Conservation (phyloP, 2,797 vertebrate species). For the Fringilla coelebs region DNA sequence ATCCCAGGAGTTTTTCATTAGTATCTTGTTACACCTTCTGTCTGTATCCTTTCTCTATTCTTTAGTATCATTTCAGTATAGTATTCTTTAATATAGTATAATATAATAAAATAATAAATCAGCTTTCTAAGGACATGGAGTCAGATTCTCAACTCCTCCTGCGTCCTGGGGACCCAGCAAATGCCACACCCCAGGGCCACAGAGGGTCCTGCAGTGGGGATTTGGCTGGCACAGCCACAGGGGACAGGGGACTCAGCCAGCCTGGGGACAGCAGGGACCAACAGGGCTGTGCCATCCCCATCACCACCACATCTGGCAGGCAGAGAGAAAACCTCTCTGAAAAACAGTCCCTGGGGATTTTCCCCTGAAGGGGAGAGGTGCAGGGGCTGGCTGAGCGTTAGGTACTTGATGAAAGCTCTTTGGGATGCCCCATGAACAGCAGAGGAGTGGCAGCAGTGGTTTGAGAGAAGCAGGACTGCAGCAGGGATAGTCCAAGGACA, state of each 20-base stretch:
- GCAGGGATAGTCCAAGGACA: not conserved
- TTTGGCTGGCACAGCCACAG: not conserved
- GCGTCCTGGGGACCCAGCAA: too few relatives aligned
- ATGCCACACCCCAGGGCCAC: rapidly evolving
- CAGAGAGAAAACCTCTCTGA: not conserved
- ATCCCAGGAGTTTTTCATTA: too few relatives aligned
- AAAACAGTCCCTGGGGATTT: not conserved
- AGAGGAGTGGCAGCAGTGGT: not conserved
- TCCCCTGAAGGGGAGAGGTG: not conserved
- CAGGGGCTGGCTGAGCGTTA: not conserved
- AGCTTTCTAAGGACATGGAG: too few relatives aligned
- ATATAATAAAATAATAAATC: too few relatives aligned
- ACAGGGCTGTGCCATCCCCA: not conserved
- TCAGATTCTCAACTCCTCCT: too few relatives aligned
- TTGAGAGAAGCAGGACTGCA: not conserved
- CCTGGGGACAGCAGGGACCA: not conserved
- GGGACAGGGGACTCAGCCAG: not conserved
- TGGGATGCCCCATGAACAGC: not conserved
- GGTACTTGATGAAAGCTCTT: not conserved
- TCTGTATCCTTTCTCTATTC: too few relatives aligned
- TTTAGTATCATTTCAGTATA: too few relatives aligned
- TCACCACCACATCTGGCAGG: not conserved
- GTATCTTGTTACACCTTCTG: too few relatives aligned
- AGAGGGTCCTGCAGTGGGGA: not conserved
- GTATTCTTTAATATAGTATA: too few relatives aligned